A percentile compares a stretch with the other conserved stretches of the same genome.
phyloP scores from a whole-genome alignment of 2,113 vertebrate species.

The Hemiprocne comata region DNA sequence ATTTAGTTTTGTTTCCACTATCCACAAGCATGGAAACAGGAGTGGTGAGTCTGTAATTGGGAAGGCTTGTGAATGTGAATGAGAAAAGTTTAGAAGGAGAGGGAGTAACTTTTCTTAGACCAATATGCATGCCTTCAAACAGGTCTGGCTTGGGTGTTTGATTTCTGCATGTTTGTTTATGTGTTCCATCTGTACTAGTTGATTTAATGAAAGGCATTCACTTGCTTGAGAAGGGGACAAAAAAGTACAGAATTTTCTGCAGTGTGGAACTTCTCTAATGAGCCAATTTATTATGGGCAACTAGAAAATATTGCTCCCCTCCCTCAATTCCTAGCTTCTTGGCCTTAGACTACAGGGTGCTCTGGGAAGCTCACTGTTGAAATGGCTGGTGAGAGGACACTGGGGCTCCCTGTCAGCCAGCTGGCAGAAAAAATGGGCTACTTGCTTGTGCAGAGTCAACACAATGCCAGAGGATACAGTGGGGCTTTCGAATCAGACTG shows the following conservation, averaged over 20 bases:
- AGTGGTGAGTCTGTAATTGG: neutral
- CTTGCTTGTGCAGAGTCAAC: neutral
- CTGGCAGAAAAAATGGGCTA: neutral
- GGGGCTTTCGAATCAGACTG: neutral
- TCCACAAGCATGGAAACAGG: neutral
- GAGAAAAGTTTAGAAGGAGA: neutral
- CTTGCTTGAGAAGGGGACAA: neutral
- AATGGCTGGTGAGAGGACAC: neutral
- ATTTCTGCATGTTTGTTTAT: neutral
- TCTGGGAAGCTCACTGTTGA: neutral
- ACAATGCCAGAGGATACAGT: neutral
- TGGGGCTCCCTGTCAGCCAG: neutral
- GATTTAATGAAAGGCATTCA: neutral
- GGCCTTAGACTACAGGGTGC: neutral
- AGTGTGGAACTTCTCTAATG: neutral
- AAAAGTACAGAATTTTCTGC: neutral
- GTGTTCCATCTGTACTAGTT: neutral
- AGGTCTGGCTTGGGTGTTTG: neutral
- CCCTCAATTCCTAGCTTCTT: neutral
- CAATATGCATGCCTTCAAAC: neutral
- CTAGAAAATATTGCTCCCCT: neutral
- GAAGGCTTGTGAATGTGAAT: neutral
- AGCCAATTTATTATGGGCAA: neutral
- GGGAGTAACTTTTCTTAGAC: neutral
- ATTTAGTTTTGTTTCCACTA: neutral